Evolutionary conservation across 2,888 invertebrate genomes (phyloP).

Genomic region (Drosophila affinis): DNA sequence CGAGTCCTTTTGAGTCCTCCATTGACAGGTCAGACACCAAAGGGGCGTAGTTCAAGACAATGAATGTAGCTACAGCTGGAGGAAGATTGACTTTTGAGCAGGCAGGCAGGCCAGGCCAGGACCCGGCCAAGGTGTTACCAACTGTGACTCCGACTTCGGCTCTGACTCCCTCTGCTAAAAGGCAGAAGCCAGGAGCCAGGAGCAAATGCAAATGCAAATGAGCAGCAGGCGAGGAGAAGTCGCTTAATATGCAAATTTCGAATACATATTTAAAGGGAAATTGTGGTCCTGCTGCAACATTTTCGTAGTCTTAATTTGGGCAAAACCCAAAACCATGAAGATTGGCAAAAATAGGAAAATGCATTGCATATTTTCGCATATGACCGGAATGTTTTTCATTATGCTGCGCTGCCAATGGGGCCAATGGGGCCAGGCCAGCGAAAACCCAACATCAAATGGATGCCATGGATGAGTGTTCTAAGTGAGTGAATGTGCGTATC

Average conservation of each 20-base stretch:
- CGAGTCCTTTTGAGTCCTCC: slow-evolving; percentile 11
- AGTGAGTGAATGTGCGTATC: slow-evolving; percentile 27
- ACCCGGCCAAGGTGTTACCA: slow-evolving; percentile 39
- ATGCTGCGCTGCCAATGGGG: slow-evolving; percentile 50
- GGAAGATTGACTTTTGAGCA: slow-evolving; percentile 43
- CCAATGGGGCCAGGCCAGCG: slow-evolving; percentile 32
- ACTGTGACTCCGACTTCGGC: not conserved
- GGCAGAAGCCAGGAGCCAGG: slow-evolving; percentile 4
- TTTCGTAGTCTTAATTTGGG: slow-evolving; percentile 24
- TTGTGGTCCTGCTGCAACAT: slow-evolving; percentile 37
- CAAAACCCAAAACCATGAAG: slow-evolving; percentile 16
- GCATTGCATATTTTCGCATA: slow-evolving; percentile 61
- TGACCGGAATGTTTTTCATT: slow-evolving; percentile 68
- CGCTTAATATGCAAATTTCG: slow-evolving; percentile 56
- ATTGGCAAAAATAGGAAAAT: slow-evolving; percentile 40
- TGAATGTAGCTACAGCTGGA: slow-evolving; percentile 52
- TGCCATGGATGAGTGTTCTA: slow-evolving; percentile 34
- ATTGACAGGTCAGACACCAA: slow-evolving; percentile 69
- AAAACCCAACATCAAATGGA: slow-evolving; percentile 58
- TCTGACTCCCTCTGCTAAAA: slow-evolving; percentile 1
- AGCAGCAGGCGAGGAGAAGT: slow-evolving; percentile 28
- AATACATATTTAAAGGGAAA: slow-evolving; percentile 61
- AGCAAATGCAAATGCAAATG: slow-evolving; percentile 58
- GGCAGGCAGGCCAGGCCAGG: slow-evolving; percentile 4
- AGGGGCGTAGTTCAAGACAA: slow-evolving; percentile 66